Percentiles rank a stretch among this genome's conserved stretches.
phyloP scores from a whole-genome alignment of 1,140 invertebrate genomes.

The Papilio glaucus region DNA sequence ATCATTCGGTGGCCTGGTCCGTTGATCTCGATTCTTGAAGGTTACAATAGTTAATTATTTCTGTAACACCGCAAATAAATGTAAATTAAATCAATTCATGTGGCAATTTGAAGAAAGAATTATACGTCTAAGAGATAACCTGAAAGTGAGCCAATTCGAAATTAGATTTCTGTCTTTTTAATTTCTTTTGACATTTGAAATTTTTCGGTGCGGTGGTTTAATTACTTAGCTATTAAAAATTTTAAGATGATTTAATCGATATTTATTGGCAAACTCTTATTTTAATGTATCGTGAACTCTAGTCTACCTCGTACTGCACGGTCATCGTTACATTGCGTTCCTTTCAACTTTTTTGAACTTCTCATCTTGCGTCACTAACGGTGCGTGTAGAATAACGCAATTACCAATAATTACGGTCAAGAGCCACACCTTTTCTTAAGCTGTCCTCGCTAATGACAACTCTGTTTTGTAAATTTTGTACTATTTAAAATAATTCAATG shows the following conservation, averaged over 20 bases:
- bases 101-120: no score
- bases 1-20: no score
- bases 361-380: conserved; percentile 9
- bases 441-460: conserved; percentile 7
- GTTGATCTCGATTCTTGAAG: no score
- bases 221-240: neutral
- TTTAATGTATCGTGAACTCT: conserved; percentile 15
- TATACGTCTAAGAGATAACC: neutral
- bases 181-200: neutral
- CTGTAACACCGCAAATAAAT: no score
- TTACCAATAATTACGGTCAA: conserved; percentile 15
- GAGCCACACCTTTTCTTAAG: conserved; percentile 12
- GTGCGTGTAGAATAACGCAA: conserved; percentile 15
- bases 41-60: no score
- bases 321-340: conserved; percentile 11
- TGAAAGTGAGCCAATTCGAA: neutral
- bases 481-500: conserved; percentile 4
- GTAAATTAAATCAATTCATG: no score
- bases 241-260: neutral
- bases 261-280: conserved; percentile 22
- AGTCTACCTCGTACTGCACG: neutral
- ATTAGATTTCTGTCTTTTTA: neutral
- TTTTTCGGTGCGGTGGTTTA: neutral
- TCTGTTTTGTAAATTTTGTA: neutral
- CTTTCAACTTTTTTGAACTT: conserved; percentile 23